A percentile compares a stretch with the other conserved stretches of the same genome.
phyloP scores from a whole-genome alignment of 1,140 invertebrate species.

The Drosophila suzukii region DNA sequence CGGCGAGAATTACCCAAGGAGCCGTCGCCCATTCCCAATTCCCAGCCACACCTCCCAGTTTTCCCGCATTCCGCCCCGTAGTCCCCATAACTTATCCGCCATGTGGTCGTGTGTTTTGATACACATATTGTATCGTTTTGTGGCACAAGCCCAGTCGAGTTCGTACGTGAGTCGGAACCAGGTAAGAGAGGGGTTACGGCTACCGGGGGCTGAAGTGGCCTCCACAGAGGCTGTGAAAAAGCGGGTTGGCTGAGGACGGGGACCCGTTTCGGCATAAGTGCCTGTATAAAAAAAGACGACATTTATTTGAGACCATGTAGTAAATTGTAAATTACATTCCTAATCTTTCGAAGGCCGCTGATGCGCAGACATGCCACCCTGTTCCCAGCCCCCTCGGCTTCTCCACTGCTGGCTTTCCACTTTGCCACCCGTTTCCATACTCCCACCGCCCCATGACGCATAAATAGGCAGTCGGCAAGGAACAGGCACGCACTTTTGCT shows the following conservation, averaged over 20 bases:
- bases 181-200: constrained; percentile 10
- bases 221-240: not conserved
- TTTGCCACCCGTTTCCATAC: constrained; percentile 6
- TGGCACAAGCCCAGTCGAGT: constrained; percentile 41
- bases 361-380: constrained; percentile 24
- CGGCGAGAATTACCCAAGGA: constrained; percentile 9
- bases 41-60: not conserved
- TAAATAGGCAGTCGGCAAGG: constrained; percentile 51
- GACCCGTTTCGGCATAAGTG: constrained; percentile 62
- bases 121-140: constrained; percentile 81
- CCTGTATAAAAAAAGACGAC: constrained; percentile 81
- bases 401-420: constrained; percentile 18
- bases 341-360: constrained; percentile 68
- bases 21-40: not conserved
- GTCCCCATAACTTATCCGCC: constrained; percentile 34
- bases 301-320: constrained; percentile 83
- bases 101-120: constrained; percentile 77
- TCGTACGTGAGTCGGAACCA: constrained; percentile 30
- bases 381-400: constrained; percentile 33
- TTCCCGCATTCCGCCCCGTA: not conserved
- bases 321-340: constrained; percentile 83
- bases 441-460: constrained; percentile 38
- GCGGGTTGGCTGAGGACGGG: constrained; percentile 5
- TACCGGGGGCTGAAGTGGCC: not conserved
- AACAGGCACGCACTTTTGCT: constrained; percentile 76